phyloP scores from a whole-genome alignment of 2,888 invertebrate genomes.

The Mallateleia sp. region DNA sequence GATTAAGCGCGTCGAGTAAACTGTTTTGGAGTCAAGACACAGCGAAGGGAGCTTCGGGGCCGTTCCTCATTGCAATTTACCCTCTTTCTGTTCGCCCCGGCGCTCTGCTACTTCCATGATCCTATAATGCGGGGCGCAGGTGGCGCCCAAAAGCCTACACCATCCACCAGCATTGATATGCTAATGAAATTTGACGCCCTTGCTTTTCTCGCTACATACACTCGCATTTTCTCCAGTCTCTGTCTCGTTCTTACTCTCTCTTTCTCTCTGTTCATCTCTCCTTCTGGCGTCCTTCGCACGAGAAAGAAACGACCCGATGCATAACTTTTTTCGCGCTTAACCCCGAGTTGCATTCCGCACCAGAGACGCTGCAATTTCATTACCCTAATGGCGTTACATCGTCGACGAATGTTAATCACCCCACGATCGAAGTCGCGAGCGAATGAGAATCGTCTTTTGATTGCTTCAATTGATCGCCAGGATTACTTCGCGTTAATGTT shows the following conservation, averaged over 20 bases:
- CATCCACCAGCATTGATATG: constrained; percentile 90
- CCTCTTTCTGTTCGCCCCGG: constrained; percentile 61
- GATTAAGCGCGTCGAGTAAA: constrained; percentile 78
- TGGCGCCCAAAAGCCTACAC: constrained; percentile 87
- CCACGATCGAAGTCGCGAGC: constrained; percentile 37
- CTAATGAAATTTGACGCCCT: constrained; percentile 90
- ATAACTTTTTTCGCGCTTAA: constrained; percentile 84
- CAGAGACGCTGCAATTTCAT: constrained; percentile 85
- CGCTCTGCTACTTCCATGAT: constrained; percentile 84
- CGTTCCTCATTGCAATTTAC: constrained; percentile 78
- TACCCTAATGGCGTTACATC: constrained; percentile 87
- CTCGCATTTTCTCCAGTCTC: constrained; percentile 36
- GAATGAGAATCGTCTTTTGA: constrained; percentile 60
- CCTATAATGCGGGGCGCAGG: constrained; percentile 89
- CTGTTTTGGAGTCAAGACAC: constrained; percentile 72
- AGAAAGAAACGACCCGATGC: constrained; percentile 53
- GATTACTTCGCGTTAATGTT: constrained; percentile 39
- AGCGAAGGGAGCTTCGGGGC: constrained; percentile 62
- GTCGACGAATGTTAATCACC: constrained; percentile 80
- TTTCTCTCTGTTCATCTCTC: constrained; percentile 7
- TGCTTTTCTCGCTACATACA: constrained; percentile 78
- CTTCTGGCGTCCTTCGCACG: constrained; percentile 41
- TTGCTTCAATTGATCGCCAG: constrained; percentile 53
- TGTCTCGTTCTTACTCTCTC: constrained; percentile 8
- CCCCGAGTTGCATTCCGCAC: constrained; percentile 81